Base-by-base conservation (phyloP, 2,113 vertebrate genomes). In the Recurvirostra avosetta region DNA sequence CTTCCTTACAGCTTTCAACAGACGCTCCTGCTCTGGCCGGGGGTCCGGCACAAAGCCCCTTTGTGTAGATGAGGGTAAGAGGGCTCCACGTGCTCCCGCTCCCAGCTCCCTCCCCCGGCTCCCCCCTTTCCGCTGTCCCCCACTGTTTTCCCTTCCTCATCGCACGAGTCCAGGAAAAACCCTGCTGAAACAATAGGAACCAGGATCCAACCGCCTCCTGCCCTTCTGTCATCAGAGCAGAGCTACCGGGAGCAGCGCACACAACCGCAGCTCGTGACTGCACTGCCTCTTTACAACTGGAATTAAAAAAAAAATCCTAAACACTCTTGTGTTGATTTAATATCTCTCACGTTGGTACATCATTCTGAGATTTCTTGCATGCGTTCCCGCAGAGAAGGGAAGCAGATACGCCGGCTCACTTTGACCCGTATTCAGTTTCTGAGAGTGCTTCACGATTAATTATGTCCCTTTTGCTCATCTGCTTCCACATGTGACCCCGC, bases 401-500 rank as follows among this genome's bases (percentile, higher is more conserved):
- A 20, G 49, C 49, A 49, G 49, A 49, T 8, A 43, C 18, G 66
- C 47, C 29, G 3, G 20, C 36, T 73, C 55, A 4, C 25, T 27
- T 53, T 20, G 30, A 58, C 38, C 68, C 9, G 15, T 2, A 4
- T 5, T 41, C 11, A 6, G 20, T 30, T 58, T 52, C 55, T 45
- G 43, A 27, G 55, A 13, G 61, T 3, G 3, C 26, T 23, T 65
- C 30, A 5, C 0, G 1, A 38, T 26, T 43, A 21, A 25, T 36
- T 11, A 8, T 1, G 15, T 12, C 70, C 70, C 62, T 71, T 76
- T 11, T 23, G 40, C 41, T 63, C n/a, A 4, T 27, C 18, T 12
- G n/a, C n/a, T 29, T 23, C 74, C 2, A 1, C n/a, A 1, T 2
- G 30, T 36, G 61, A 34, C 26, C 65, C 70, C 1, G 40, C 43